Conservation (phyloP, 1,140 invertebrate genomes). For the Diorhabda carinulata region DNA sequence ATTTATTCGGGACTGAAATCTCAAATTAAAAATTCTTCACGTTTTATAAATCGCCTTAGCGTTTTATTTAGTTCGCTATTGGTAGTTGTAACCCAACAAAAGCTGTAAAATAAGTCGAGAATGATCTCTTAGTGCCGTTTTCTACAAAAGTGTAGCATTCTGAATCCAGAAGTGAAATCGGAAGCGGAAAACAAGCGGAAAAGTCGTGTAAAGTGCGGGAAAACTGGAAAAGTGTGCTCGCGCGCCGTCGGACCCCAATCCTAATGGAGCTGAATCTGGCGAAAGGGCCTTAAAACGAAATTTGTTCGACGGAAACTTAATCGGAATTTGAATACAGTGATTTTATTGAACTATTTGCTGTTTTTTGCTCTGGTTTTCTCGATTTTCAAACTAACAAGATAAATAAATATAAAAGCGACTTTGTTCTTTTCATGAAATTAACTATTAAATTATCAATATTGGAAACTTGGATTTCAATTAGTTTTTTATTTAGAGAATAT, state of each 20-base stretch:
- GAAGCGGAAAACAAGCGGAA: slow-evolving; percentile 24
- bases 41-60: no score
- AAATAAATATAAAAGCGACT: no score
- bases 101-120: not conserved
- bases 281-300: slow-evolving; percentile 19
- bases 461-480: no score
- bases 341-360: slow-evolving; percentile 1
- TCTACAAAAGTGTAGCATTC: not conserved
- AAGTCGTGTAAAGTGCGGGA: slow-evolving; percentile 24
- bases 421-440: no score
- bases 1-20: no score
- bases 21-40: no score
- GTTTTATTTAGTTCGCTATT: not conserved
- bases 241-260: slow-evolving; percentile 23
- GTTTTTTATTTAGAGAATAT: no score
- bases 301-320: slow-evolving; percentile 14
- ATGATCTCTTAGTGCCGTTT: not conserved
- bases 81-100: not conserved
- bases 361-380: not conserved
- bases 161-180: slow-evolving; percentile 14
- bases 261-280: slow-evolving; percentile 13
- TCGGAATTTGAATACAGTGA: slow-evolving; percentile 27
- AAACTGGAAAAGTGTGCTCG: slow-evolving; percentile 21
- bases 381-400: no score
- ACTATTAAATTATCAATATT: no score